A percentile compares a stretch with the other conserved stretches of the same genome.
phyloP scores from a whole-genome alignment of 2,888 invertebrate genomes.

The Ommatoiulus sabulosus region DNA sequence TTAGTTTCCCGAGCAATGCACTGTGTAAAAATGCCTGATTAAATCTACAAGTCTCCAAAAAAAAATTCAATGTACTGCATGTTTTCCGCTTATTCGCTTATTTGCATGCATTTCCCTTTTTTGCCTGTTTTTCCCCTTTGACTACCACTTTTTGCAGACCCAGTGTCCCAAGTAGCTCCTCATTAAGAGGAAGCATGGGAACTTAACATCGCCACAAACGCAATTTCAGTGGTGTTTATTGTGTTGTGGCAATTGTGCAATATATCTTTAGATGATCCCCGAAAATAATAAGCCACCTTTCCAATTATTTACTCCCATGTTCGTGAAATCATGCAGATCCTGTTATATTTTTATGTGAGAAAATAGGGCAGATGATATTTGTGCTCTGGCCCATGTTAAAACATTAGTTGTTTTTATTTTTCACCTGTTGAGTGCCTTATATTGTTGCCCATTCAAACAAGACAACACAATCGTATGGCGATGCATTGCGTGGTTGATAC shows the following conservation, averaged over 20 bases:
- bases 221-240: not conserved
- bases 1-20: no score
- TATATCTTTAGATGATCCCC: not conserved
- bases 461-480: not conserved
- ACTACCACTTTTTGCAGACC: no score
- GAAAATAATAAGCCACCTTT: slow-evolving; percentile 14
- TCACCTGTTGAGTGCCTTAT: not conserved
- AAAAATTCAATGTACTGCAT: no score
- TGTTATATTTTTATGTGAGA: not conserved
- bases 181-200: no score
- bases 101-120: no score
- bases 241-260: not conserved
- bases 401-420: slow-evolving; percentile 3
- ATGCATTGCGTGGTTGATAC: not conserved
- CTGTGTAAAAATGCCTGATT: no score
- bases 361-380: slow-evolving; percentile 14
- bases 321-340: not conserved
- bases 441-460: not conserved
- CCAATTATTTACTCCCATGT: not conserved
- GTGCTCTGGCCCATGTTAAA: slow-evolving; percentile 1
- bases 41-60: no score
- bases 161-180: no score
- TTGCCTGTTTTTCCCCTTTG: no score
- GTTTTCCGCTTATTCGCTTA: no score
- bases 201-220: not conserved